phyloP scores from a whole-genome alignment of 2,113 vertebrate genomes.

The Donacobius atricapilla region DNA sequence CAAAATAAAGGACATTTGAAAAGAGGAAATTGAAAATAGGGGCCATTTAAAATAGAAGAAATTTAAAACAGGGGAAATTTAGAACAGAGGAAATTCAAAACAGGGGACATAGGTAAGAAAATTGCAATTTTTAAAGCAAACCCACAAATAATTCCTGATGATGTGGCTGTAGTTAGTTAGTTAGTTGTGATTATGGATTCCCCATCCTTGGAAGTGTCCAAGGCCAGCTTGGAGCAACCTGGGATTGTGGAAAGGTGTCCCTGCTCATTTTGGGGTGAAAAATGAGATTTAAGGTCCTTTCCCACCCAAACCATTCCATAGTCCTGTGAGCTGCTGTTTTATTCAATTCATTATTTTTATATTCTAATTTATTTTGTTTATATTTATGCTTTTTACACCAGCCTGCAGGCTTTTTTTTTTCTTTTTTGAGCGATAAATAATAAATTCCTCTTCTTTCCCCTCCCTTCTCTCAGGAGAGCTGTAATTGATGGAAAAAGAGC shows the following conservation, averaged over 20 bases:
- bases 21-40: too few species aligned
- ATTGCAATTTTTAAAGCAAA: neutral
- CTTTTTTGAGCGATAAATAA: neutral
- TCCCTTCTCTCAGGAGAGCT: slow-evolving; percentile 78
- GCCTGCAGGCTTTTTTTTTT: neutral
- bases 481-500: slow-evolving; percentile 88
- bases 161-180: fast-evolving
- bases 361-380: fast-evolving
- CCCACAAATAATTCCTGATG: fast-evolving
- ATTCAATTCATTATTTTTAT: neutral
- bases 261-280: neutral
- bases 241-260: neutral
- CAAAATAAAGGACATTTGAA: too few species aligned
- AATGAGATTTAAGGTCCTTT: neutral
- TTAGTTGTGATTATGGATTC: neutral
- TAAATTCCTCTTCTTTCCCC: neutral
- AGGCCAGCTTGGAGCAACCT: neutral
- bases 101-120: neutral
- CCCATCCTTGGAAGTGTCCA: neutral
- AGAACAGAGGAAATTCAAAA: neutral
- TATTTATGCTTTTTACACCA: neutral
- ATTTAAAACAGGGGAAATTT: too few species aligned
- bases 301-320: neutral
- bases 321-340: neutral
- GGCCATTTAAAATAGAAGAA: too few species aligned